Conservation (phyloP, 1,140 invertebrate genomes). For the Conus betulinus region DNA sequence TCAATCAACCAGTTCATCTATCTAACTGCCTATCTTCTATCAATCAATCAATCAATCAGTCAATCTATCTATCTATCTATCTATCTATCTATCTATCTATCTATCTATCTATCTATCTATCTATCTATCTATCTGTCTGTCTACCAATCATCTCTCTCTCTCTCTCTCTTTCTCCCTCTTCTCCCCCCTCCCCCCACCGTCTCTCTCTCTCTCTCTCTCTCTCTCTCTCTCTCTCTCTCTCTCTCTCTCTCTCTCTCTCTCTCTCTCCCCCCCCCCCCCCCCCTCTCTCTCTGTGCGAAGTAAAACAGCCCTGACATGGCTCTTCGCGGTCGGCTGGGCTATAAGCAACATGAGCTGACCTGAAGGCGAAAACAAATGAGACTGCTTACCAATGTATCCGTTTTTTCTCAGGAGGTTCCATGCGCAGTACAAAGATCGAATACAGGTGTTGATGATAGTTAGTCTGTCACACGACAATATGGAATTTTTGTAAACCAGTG, state of each 20-base stretch:
- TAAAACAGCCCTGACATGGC: not conserved
- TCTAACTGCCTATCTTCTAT: too few species aligned
- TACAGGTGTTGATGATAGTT: too few species aligned
- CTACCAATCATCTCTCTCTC: too few species aligned
- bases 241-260: not conserved
- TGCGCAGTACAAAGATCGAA: not conserved
- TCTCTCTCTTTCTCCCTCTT: not conserved
- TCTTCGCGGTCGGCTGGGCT: too few species aligned
- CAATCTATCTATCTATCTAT: too few species aligned
- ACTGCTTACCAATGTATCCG: not conserved
- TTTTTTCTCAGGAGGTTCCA: not conserved
- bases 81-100: not conserved
- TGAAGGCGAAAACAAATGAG: not conserved
- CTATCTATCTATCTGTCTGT: too few species aligned
- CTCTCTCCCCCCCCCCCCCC: not conserved
- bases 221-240: not conserved
- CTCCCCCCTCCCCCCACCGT: too few species aligned
- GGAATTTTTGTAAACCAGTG: too few species aligned
- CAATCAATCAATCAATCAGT: not conserved
- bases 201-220: not conserved
- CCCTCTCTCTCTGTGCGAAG: not conserved
- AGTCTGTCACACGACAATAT: too few species aligned
- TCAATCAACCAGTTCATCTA: too few species aligned
- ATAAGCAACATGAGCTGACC: too few species aligned
- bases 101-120: too few species aligned